A percentile compares a stretch with the other conserved stretches of the same genome.
These are phyloP conservation scores for Danaus chrysippus DNA, from an alignment of 2,888 invertebrate genomes.

Conservation along the genomic window DNA sequence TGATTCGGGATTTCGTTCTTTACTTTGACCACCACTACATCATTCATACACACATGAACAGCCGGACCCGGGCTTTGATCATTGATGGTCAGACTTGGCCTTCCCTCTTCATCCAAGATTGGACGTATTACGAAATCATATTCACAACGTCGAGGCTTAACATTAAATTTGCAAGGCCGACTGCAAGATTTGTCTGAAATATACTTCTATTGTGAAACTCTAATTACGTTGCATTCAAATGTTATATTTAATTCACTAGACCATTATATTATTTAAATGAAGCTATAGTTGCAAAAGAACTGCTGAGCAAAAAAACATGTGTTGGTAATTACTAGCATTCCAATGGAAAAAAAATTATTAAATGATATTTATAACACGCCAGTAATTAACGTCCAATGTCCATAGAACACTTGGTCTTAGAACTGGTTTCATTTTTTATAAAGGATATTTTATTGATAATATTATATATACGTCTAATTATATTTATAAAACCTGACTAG, in stretches of 20 bases:
- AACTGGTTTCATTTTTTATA: no score
- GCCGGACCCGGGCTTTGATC: constrained; percentile 72
- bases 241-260: neutral
- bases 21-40: constrained; percentile 86
- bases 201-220: constrained; percentile 24
- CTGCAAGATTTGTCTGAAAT: constrained; percentile 65
- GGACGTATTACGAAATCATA: constrained; percentile 65
- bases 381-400: no score
- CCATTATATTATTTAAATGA: no score
- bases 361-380: no score
- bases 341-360: no score
- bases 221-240: constrained; percentile 10
- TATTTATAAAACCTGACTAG: no score
- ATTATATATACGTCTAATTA: no score
- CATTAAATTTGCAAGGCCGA: constrained; percentile 74
- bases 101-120: constrained; percentile 49
- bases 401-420: no score
- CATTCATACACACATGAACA: constrained; percentile 84
- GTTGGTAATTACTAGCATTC: no score
- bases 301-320: no score
- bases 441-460: no score
- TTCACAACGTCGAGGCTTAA: constrained; percentile 65
- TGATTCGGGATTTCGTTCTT: constrained; percentile 83
- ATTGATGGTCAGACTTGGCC: constrained; percentile 56
- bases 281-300: no score